Evolutionary conservation across 2,797 vertebrate species (phyloP).

Genomic region (Psittacula echo): DNA sequence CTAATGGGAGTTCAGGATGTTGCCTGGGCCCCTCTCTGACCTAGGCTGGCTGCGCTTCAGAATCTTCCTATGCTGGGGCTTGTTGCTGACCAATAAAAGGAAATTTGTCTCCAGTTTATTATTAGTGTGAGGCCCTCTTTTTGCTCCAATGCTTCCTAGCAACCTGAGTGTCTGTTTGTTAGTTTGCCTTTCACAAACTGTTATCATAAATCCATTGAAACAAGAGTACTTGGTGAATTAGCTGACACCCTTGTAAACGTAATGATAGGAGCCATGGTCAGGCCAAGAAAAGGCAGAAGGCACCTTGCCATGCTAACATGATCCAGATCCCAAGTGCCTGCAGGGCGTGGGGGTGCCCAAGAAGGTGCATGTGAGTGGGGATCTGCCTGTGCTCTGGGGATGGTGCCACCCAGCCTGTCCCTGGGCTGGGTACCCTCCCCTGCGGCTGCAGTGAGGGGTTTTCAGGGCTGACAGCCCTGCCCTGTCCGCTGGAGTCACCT

Average conservation of each 20-base stretch:
- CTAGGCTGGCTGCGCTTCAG: not conserved
- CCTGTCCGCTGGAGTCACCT: not conserved
- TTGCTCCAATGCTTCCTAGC: constrained; percentile 69
- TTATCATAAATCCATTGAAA: constrained; percentile 14
- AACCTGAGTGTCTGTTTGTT: constrained; percentile 70
- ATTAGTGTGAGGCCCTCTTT: constrained; percentile 59
- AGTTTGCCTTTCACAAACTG: constrained; percentile 67
- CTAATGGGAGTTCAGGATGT: not conserved
- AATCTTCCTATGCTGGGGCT: not conserved
- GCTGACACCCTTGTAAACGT: not conserved
- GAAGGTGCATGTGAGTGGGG: rapidly evolving
- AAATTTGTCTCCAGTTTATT: constrained; percentile 67
- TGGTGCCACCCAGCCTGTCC: not conserved
- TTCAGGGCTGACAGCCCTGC: not conserved
- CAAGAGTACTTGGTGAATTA: constrained; percentile 50
- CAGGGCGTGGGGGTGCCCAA: not conserved
- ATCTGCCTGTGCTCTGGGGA: not conserved
- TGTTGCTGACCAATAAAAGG: constrained; percentile 30
- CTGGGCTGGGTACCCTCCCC: not conserved
- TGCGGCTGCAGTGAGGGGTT: not conserved
- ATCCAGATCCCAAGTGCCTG: not conserved
- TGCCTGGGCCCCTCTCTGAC: not conserved
- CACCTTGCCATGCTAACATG: not conserved
- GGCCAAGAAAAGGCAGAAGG: constrained; percentile 11
- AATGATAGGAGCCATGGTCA: not conserved